These are phyloP conservation scores for Ageneiosus marmoratus DNA, from an alignment of 2,113 vertebrate genomes.

Conservation along the genomic window DNA sequence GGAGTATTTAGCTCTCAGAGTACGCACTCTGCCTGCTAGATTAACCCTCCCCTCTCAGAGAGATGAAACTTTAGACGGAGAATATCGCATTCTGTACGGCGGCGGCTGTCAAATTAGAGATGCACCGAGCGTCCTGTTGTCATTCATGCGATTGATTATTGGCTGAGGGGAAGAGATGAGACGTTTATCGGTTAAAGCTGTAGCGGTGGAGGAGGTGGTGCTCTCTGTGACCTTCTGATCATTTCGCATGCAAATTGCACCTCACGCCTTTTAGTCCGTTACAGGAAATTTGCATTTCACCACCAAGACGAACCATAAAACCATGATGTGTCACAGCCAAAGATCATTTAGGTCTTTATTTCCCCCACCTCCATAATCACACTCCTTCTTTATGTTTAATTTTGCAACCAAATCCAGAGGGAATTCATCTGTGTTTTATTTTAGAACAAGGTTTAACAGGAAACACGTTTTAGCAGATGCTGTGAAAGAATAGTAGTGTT, in stretches of 20 bases:
- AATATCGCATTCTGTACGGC: slow-evolving; percentile 50
- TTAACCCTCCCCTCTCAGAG: slow-evolving; percentile 52
- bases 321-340: not conserved
- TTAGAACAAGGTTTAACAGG: too few species aligned
- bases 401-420: not conserved
- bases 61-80: slow-evolving; percentile 62
- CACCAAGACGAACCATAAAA: not conserved
- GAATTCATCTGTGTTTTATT: too few species aligned
- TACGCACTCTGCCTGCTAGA: slow-evolving; percentile 57
- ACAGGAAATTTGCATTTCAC: slow-evolving; percentile 61
- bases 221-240: slow-evolving; percentile 55
- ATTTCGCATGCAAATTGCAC: slow-evolving; percentile 54
- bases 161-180: slow-evolving; percentile 60
- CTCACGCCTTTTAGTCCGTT: slow-evolving; percentile 53
- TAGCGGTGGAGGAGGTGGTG: slow-evolving; percentile 13
- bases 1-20: slow-evolving; percentile 62
- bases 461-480: too few species aligned
- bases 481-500: too few species aligned
- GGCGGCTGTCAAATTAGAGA: slow-evolving; percentile 56
- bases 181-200: slow-evolving; percentile 71
- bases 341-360: not conserved
- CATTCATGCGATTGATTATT: slow-evolving; percentile 78
- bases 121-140: slow-evolving; percentile 62
- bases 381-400: not conserved
- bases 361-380: not conserved